phyloP scores from a whole-genome alignment of 2,888 invertebrate species.

The Caenorhabditis afra region DNA sequence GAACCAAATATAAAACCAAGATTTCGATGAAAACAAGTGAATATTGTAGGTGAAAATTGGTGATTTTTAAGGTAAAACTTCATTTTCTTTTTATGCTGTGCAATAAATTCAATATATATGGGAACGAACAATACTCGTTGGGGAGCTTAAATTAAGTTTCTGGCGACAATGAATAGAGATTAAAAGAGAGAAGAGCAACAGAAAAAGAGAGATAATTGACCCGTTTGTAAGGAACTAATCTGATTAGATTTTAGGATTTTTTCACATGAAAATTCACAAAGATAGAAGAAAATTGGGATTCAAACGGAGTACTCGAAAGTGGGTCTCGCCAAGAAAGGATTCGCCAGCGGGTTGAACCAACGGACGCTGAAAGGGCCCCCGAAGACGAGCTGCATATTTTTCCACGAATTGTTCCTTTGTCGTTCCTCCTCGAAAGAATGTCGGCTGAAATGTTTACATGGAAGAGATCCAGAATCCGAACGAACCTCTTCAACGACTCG shows the following conservation, averaged over 20 bases:
- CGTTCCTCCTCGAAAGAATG: constrained; percentile 48
- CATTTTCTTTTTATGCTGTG: constrained; percentile 34
- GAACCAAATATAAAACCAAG: constrained; percentile 18
- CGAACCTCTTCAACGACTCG: constrained; percentile 72
- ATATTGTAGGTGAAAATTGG: not conserved
- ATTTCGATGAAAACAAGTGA: constrained; percentile 6
- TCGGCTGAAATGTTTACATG: constrained; percentile 41
- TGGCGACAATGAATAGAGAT: constrained; percentile 1
- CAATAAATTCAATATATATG: constrained; percentile 1
- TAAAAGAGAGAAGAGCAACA: not conserved
- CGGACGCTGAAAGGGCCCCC: constrained; percentile 91
- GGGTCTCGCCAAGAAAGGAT: constrained; percentile 85
- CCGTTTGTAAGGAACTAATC: constrained; percentile 4
- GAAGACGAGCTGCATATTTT: constrained; percentile 87
- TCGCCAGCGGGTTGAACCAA: constrained; percentile 95
- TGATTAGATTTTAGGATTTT: constrained; percentile 3
- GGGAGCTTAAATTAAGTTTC: not conserved
- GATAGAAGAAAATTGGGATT: constrained; percentile 16
- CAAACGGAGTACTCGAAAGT: constrained; percentile 91
- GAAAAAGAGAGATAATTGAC: not conserved
- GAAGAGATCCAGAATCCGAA: not conserved
- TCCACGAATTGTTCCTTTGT: constrained; percentile 63
- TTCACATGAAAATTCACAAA: not conserved
- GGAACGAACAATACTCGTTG: constrained; percentile 5
- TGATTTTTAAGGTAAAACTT: constrained; percentile 1